Evolutionary conservation across 2,113 vertebrate species (phyloP), one percentile per base, ranked within the genome.

Genomic region (Todiramphus saurophagus): DNA sequence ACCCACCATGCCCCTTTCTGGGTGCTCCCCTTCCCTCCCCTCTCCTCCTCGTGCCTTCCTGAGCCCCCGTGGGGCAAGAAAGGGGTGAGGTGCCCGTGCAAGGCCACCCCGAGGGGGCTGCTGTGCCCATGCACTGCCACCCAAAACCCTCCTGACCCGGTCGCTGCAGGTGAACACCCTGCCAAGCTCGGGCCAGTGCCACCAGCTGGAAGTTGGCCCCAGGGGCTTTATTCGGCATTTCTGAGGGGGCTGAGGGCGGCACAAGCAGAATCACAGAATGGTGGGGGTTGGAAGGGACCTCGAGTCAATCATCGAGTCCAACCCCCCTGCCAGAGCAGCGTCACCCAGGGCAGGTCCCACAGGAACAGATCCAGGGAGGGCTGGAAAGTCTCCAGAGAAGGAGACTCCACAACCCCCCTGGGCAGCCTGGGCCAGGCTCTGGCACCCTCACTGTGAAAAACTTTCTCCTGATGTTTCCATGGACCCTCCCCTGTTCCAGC

Each of bases 101-200:
- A 3, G 41, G 27, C 33, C 27, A 31, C 16, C 27, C 28, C 2
- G 1, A 27, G 44, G 21, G 23, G n/a, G 43, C 39, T 31, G 51
- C 63, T 35, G 33, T 23, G 39, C 62, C 60, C 48, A 7, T 5
- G 13, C 5, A 3, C 30, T 3, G 13, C 60, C 0, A 0, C 11
- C 37, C 37, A 7, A 15, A 16, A 31, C 43, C 35, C 43, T 39
- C 43, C 53, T 70, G 66, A 16, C 64, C 2, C 1, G 27, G 39
- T 20, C 43, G 31, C 55, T 60, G 35, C 35, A 27, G 66, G 27
- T 12, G 43, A 70, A 7, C 5, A 8, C 18, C 33, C 31, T 46
- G 41, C 73, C 33, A 16, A 55, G 41, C 55, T n/a, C 11, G 25
- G 41, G 19, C 21, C 41, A 62, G 39, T 44, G 77, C 20, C 24